Percentiles rank a stretch among this genome's conserved stretches.
Conservation (phyloP, 1,140 invertebrate genomes). For the Drosophila erecta region DNA sequence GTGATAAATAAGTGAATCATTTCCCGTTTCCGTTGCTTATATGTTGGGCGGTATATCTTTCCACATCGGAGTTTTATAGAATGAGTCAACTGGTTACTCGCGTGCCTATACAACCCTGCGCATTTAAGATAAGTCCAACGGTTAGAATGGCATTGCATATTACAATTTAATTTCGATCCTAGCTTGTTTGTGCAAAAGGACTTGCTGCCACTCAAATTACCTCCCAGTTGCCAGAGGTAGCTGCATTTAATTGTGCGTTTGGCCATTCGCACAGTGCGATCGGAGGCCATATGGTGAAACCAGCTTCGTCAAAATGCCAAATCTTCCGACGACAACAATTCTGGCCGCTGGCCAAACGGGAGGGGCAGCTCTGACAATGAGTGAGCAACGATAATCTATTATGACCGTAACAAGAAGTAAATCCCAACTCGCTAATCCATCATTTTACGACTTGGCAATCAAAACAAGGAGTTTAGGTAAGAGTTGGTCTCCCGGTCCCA, state of each 20-base stretch:
- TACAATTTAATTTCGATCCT: no score
- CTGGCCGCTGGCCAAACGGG: slow-evolving; percentile 39
- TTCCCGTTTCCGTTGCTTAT: no score
- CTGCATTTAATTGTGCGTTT: slow-evolving; percentile 25
- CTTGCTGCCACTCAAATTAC: no score
- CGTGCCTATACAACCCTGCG: no score
- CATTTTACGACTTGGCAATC: slow-evolving; percentile 78
- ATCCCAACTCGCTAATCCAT: slow-evolving; percentile 80
- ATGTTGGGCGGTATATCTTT: no score
- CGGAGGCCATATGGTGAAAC: slow-evolving; percentile 22
- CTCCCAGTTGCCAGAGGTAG: background rate
- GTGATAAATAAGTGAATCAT: no score
- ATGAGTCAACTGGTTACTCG: no score
- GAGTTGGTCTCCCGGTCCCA: slow-evolving; percentile 20
- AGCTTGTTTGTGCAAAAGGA: no score
- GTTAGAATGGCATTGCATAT: no score
- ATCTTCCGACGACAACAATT: slow-evolving; percentile 16
- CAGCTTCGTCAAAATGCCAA: slow-evolving; percentile 32
- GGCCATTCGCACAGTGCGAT: slow-evolving; percentile 7
- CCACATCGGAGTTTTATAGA: no score
- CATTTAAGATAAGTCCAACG: no score
- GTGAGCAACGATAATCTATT: slow-evolving; percentile 80
- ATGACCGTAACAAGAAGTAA: slow-evolving; percentile 80
- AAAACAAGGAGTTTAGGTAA: slow-evolving; percentile 81
- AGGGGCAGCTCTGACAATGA: slow-evolving; percentile 59